Evolutionary conservation across 2,888 invertebrate genomes (phyloP).

Genomic region (Molorchus minor): DNA sequence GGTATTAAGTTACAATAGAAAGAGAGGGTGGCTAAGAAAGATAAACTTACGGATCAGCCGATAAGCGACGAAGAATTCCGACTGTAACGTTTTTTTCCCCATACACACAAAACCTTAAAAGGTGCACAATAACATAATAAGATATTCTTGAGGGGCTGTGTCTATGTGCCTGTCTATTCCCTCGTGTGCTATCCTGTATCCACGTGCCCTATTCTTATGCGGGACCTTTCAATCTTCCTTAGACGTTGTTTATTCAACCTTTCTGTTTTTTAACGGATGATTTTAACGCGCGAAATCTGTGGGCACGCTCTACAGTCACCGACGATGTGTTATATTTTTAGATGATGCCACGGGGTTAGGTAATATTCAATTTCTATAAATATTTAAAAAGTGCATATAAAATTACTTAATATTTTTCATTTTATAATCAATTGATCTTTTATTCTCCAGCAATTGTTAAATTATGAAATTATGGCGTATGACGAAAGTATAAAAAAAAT

Average conservation of each 20-base stretch:
- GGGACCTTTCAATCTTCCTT: slow-evolving; percentile 55
- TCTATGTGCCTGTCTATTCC: slow-evolving; percentile 32
- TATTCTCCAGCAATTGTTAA: too few relatives aligned
- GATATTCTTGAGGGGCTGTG: slow-evolving; percentile 53
- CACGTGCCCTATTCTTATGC: slow-evolving; percentile 61
- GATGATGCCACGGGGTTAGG: too few relatives aligned
- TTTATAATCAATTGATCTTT: too few relatives aligned
- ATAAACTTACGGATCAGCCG: slow-evolving; percentile 13
- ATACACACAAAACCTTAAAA: slow-evolving; percentile 52
- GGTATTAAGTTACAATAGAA: slow-evolving; percentile 14
- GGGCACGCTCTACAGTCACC: too few relatives aligned
- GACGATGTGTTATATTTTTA: too few relatives aligned
- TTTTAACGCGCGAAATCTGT: slow-evolving; percentile 50
- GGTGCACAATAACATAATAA: slow-evolving; percentile 58
- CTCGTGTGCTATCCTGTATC: slow-evolving; percentile 43
- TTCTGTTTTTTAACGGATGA: slow-evolving; percentile 54
- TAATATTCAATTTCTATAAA: too few relatives aligned
- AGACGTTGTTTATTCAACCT: slow-evolving; percentile 49
- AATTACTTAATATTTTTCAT: too few relatives aligned
- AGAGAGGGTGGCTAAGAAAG: slow-evolving; percentile 20
- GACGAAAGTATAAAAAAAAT: too few relatives aligned
- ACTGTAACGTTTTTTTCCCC: slow-evolving; percentile 53
- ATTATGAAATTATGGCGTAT: too few relatives aligned
- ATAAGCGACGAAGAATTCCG: slow-evolving; percentile 26
- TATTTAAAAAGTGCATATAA: too few relatives aligned